phyloP scores from a whole-genome alignment of 2,888 invertebrate species.

The Emmelina monodactyla region DNA sequence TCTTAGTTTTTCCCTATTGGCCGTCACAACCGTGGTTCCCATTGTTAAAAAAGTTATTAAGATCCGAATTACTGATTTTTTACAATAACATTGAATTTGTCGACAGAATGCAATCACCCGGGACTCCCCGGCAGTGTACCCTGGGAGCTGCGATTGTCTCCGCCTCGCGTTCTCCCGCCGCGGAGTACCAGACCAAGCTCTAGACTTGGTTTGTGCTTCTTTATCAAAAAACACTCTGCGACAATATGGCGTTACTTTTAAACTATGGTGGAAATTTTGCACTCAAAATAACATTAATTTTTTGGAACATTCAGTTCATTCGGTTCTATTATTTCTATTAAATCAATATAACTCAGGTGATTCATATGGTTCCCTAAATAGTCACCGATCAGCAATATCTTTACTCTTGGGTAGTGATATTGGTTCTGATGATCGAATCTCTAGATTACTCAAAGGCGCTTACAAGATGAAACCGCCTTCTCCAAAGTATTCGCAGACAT shows the following conservation, averaged over 20 bases:
- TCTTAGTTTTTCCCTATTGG: too few relatives aligned
- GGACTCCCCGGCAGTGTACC: too few relatives aligned
- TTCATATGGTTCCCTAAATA: constrained; percentile 4
- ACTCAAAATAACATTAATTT: not conserved
- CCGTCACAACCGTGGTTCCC: too few relatives aligned
- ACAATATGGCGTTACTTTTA: not conserved
- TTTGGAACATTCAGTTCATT: too few relatives aligned
- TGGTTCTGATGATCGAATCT: constrained; percentile 1
- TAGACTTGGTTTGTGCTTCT: not conserved
- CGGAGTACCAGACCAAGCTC: not conserved
- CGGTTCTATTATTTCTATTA: too few relatives aligned
- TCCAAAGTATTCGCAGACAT: constrained; percentile 3
- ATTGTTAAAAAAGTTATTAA: too few relatives aligned
- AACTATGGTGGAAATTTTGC: not conserved
- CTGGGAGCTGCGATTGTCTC: too few relatives aligned
- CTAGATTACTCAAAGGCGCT: constrained; percentile 4
- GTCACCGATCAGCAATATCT: too few relatives aligned
- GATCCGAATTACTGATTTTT: too few relatives aligned
- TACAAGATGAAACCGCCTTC: constrained; percentile 4
- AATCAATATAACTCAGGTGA: too few relatives aligned
- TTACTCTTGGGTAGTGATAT: constrained; percentile 2
- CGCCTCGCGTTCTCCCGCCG: not conserved
- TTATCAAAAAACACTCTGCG: not conserved
- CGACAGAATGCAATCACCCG: too few relatives aligned
- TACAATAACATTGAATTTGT: too few relatives aligned